A percentile compares a stretch with the other conserved stretches of the same genome.
Evolutionary conservation across 2,113 vertebrate genomes (phyloP).

Genomic region (Strigops habroptila): DNA sequence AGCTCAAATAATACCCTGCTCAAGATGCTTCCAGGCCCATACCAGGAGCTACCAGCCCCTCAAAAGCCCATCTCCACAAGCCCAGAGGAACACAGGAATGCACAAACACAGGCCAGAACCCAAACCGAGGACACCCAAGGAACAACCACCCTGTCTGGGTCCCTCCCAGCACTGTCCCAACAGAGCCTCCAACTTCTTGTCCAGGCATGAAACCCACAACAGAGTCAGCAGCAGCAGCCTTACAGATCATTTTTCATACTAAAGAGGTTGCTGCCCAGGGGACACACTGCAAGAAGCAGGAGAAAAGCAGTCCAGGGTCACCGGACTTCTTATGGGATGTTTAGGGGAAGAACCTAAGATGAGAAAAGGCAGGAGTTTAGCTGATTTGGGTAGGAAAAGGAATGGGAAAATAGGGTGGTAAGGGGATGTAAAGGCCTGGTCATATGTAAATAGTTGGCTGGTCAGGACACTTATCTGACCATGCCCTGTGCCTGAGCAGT

Average conservation of each 20-base stretch:
- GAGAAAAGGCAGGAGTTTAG: not conserved
- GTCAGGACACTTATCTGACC: not conserved
- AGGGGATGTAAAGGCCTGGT: not conserved
- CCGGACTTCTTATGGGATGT: not conserved
- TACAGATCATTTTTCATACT: not conserved
- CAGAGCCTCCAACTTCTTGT: not conserved
- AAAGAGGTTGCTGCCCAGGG: not conserved
- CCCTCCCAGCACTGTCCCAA: not conserved
- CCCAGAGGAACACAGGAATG: not conserved
- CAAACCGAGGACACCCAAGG: not conserved
- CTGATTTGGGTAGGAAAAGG: not conserved
- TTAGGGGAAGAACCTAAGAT: not conserved
- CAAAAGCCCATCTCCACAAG: not conserved
- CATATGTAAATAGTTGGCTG: not conserved
- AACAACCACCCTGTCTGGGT: not conserved
- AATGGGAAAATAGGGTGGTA: not conserved
- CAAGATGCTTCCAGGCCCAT: not conserved
- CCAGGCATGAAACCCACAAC: not conserved
- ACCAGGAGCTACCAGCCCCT: not conserved
- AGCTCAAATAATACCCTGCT: not conserved
- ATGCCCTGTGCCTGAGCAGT: not conserved
- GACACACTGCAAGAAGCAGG: rapidly evolving
- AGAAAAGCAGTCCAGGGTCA: not conserved
- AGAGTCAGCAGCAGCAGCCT: not conserved
- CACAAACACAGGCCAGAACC: not conserved